Evolutionary conservation across 2,113 vertebrate genomes (phyloP), one percentile per base, ranked within the genome.

Genomic region (Paratilapia polleni): DNA sequence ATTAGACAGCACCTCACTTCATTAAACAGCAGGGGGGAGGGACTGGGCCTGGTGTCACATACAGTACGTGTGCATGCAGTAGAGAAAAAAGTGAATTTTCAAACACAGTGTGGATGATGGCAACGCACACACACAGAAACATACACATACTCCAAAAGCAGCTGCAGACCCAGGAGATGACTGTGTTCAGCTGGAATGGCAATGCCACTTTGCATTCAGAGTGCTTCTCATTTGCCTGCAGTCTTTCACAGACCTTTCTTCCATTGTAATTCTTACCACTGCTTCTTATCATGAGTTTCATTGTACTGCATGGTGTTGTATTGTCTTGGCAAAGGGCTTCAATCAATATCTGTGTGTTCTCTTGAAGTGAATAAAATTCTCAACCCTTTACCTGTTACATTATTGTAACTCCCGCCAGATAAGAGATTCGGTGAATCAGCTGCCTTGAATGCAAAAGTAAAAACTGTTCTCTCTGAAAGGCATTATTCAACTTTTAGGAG

Each of bases 1-100:
- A 96, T 96, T 96, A 96, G 93, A 93, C 90, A 83, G 87, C 94
- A 95, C 93, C 91, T 92, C 94, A 94, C 89, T 94, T 95, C 95
- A 93, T 94, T 95, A 94, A 88, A 92, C 94, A 93, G 91, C 86
- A 87, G 75, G 78, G 58, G 88, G 61, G 31, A 34, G 14, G 22
- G 64, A 8, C 14, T 24, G 14, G 4, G 81, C 49, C 60, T 38
- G 20, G 57, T 84, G 86, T 63, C 57, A 66, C 20, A 8, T 38
- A 61, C 49, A 34, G 36, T 62, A 49, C 47, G 64, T 47, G 64
- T 47, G 64, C 64, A 8, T 31, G 62, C 62, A 26, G 22, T 49
- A 24, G 14, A 6, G 11, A 76, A 24, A 68, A 5, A 14, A 43
- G 31, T n/a, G 28, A 31, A 24, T 81, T 68, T 76, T 17, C 31